Conservation (phyloP, 1,140 invertebrate species). For the Drosophila pallidifrons region DNA sequence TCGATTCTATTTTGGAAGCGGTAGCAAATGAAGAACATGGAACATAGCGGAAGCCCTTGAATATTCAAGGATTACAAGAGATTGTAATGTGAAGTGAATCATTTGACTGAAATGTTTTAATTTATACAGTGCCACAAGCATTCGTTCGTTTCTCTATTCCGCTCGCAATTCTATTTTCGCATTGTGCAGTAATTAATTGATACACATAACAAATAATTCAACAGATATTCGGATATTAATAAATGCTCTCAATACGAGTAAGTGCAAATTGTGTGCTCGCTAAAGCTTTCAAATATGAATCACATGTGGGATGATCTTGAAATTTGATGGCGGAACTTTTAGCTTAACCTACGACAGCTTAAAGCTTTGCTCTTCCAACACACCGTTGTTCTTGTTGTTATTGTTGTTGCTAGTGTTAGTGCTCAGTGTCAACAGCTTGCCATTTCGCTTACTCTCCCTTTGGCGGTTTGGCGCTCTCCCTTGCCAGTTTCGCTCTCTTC, state of each 20-base stretch:
- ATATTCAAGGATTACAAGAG: too few species aligned
- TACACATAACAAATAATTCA: conserved; percentile 12
- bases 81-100: conserved; percentile 5
- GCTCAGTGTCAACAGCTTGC: not conserved
- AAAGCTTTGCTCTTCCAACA: not conserved
- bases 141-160: not conserved
- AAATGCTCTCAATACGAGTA: conserved; percentile 3
- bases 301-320: conserved; percentile 45
- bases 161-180: conserved; percentile 13
- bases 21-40: too few species aligned
- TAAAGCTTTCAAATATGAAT: conserved; percentile 25
- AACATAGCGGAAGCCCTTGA: not conserved
- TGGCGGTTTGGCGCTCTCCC: not conserved
- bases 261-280: conserved; percentile 5
- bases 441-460: not conserved
- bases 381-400: conserved; percentile 1
- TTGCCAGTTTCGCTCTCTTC: conserved; percentile 5
- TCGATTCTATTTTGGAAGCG: too few species aligned
- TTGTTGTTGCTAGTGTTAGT: conserved; percentile 1
- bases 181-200: conserved; percentile 28
- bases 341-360: conserved; percentile 20
- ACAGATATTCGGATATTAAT: conserved; percentile 3
- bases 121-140: not conserved
- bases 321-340: conserved; percentile 34
- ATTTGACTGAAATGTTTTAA: conserved; percentile 1